These are phyloP conservation scores for Antheraea assamensis DNA, from an alignment of 2,888 invertebrate genomes.

Conservation along the genomic window DNA sequence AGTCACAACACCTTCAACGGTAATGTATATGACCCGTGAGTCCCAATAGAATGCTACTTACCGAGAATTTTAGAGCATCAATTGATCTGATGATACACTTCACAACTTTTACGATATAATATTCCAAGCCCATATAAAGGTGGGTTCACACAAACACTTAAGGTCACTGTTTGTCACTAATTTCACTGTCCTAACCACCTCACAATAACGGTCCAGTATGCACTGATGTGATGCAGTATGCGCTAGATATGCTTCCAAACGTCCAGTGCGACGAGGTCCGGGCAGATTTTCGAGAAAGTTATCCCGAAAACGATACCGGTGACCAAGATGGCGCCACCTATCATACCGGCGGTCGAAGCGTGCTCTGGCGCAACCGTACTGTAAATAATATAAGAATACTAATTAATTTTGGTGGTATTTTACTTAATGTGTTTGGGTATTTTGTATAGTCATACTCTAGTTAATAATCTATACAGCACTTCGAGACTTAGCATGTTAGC, in stretches of 20 bases:
- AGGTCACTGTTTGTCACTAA: background rate
- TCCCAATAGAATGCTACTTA: background rate
- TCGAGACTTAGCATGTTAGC: too few relatives aligned
- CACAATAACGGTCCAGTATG: slow-evolving; percentile 53
- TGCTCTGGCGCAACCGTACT: slow-evolving; percentile 92
- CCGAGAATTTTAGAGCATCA: background rate
- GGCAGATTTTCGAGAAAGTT: slow-evolving; percentile 86
- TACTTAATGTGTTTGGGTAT: too few relatives aligned
- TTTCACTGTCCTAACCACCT: slow-evolving; percentile 34
- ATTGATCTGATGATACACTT: background rate
- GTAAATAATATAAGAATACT: slow-evolving; percentile 25
- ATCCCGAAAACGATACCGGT: slow-evolving; percentile 95
- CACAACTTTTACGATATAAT: background rate
- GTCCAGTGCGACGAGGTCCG: slow-evolving; percentile 76
- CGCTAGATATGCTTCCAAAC: slow-evolving; percentile 62
- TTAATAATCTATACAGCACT: too few relatives aligned
- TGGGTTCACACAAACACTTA: background rate
- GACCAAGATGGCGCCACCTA: slow-evolving; percentile 95
- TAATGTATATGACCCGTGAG: background rate
- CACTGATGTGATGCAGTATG: slow-evolving; percentile 41
- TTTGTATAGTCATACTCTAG: too few relatives aligned
- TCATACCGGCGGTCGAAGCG: slow-evolving; percentile 96
- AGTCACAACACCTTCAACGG: background rate
- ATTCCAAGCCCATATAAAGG: background rate
- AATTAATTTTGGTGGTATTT: background rate